Evolutionary conservation across 1,140 invertebrate genomes (phyloP).

Genomic region (Drosophila ananassae): DNA sequence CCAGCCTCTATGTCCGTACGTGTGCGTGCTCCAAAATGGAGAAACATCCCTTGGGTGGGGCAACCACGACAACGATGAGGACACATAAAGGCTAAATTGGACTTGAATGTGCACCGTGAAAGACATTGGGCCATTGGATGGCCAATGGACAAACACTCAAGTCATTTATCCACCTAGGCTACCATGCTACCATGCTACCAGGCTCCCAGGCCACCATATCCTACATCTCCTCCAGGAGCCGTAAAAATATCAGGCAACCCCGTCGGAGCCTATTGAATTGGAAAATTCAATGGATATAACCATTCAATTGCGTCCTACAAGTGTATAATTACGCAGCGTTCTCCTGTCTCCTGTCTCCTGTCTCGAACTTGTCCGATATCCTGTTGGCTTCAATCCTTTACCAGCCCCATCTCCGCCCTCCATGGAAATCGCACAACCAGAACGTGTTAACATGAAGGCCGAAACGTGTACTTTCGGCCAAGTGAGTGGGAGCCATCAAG

Average conservation of each 20-base stretch:
- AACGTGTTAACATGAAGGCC: conserved; percentile 49
- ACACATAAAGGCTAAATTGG: conserved; percentile 78
- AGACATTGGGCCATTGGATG: conserved; percentile 31
- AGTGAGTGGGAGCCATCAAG: conserved; percentile 44
- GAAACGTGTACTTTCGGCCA: conserved; percentile 35
- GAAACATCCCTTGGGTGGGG: conserved; percentile 66
- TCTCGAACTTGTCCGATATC: background rate
- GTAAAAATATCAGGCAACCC: conserved; percentile 16
- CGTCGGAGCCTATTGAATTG: conserved; percentile 52
- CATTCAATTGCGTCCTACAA: conserved; percentile 56
- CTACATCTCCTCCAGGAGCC: background rate
- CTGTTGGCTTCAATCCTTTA: conserved; percentile 21
- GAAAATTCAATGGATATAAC: conserved; percentile 63
- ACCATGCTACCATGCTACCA: background rate
- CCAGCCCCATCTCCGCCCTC: background rate
- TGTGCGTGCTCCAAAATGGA: conserved; percentile 63
- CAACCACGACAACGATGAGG: conserved; percentile 50
- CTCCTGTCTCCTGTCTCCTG: background rate
- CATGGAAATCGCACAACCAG: conserved; percentile 7
- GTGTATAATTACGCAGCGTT: conserved; percentile 62
- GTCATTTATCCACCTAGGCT: conserved; percentile 51
- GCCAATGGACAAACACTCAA: conserved; percentile 72
- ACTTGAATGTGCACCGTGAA: conserved; percentile 63
- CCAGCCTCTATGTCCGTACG: conserved; percentile 20
- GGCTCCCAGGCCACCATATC: too few species aligned